phyloP scores from a whole-genome alignment of 2,113 vertebrate genomes.

The Amblyornis subalaris region DNA sequence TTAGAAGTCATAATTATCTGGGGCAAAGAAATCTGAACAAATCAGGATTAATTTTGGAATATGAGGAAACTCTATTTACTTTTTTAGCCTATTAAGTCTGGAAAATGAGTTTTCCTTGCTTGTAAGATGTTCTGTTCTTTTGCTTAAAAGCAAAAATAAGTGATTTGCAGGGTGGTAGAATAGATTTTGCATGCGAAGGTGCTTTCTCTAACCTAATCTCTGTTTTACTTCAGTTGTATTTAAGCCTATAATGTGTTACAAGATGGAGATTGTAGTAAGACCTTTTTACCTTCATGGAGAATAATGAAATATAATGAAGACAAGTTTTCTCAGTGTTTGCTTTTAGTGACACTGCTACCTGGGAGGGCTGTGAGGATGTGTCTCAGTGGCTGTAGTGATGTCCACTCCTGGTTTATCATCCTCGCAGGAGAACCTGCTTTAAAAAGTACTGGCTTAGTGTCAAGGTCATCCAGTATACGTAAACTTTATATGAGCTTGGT shows the following conservation, averaged over 20 bases:
- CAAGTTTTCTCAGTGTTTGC: background rate
- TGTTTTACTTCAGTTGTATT: background rate
- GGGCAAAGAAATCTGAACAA: background rate
- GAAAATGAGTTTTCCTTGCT: background rate
- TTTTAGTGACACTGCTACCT: background rate
- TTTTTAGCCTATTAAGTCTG: background rate
- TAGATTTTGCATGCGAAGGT: background rate
- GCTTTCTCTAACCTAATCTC: background rate
- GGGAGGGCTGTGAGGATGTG: background rate
- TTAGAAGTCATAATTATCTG: background rate
- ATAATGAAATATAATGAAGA: background rate
- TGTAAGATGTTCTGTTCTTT: background rate
- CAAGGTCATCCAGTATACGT: background rate
- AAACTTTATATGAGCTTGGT: background rate
- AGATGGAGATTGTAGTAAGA: background rate
- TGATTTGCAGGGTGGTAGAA: background rate
- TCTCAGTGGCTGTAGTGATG: background rate
- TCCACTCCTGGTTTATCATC: background rate
- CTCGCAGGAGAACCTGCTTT: background rate
- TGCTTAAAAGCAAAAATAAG: background rate
- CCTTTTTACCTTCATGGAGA: background rate
- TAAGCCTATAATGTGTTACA: background rate
- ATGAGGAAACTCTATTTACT: background rate
- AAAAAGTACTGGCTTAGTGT: background rate
- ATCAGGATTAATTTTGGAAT: background rate